phyloP scores from a whole-genome alignment of 1,140 invertebrate species.

The Drosophila triauraria region DNA sequence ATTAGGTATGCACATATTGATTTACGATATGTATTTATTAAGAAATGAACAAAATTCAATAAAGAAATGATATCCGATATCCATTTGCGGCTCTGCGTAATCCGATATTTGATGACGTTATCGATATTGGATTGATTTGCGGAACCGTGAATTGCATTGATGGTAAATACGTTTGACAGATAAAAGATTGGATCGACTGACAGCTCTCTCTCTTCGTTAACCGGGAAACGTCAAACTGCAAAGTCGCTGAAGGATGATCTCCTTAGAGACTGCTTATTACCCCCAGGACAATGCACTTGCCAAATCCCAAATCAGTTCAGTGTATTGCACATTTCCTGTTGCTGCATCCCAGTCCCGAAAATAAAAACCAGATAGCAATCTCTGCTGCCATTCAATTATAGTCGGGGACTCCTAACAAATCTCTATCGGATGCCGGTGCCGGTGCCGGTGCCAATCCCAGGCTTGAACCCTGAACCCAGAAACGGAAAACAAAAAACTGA shows the following conservation, averaged over 20 bases:
- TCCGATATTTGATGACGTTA: slow-evolving; percentile 31
- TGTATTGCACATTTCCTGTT: slow-evolving; percentile 72
- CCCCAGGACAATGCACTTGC: slow-evolving; percentile 30
- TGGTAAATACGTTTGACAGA: slow-evolving; percentile 33
- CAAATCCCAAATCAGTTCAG: slow-evolving; percentile 41
- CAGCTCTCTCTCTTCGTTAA: slow-evolving; percentile 15
- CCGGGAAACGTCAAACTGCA: slow-evolving; percentile 53
- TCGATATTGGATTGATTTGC: slow-evolving; percentile 44
- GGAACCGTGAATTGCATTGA: slow-evolving; percentile 30
- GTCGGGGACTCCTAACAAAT: slow-evolving; percentile 18
- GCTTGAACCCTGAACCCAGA: slow-evolving; percentile 37
- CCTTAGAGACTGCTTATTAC: slow-evolving; percentile 55
- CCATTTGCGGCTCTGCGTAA: not conserved
- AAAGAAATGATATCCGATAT: slow-evolving; percentile 18
- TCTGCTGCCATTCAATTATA: slow-evolving; percentile 42
- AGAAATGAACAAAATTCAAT: slow-evolving; percentile 1
- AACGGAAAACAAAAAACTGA: slow-evolving; percentile 10
- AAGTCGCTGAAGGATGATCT: slow-evolving; percentile 57
- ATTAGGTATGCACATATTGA: not conserved
- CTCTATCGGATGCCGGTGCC: slow-evolving; percentile 35
- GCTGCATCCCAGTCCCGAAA: slow-evolving; percentile 22
- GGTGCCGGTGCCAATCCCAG: slow-evolving; percentile 31
- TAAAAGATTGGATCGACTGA: slow-evolving; percentile 32
- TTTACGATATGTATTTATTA: slow-evolving; percentile 1
- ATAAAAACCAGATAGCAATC: slow-evolving; percentile 30